Base-by-base conservation (phyloP, 2,888 invertebrate genomes). In the Cheilosia soror region DNA sequence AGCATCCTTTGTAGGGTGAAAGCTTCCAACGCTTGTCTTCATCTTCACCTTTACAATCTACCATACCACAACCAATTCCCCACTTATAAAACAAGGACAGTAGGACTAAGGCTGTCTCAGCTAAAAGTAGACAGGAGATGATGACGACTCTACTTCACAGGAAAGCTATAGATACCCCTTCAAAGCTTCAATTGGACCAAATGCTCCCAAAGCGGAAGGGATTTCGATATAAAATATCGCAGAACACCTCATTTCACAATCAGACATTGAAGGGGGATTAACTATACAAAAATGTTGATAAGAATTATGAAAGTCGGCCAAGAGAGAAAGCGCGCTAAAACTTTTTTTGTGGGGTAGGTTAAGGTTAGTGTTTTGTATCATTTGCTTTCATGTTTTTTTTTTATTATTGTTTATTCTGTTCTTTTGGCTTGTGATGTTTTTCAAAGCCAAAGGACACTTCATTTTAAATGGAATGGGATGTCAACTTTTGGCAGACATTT, bases 101-200 rank as follows among this genome's bases (percentile, higher is more conserved):
- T 37, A 49, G 9, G 13, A 11, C 2, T 37, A 37, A 6, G 63
- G 53, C 80, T 33, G 9, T 81, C 75, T 49, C 75, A 25, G 80
- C 37, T 7, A 69, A 75, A 81, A 68, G 31, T 75, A 4, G 62
- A 75, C 25, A 69, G 47, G 40, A 79, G 3, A 66, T 47, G 5
- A 29, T 13, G 51, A 73, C 44, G 37, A 29, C 57, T 37, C 25
- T 60, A 79, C 13, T 6, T 49, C 25, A 11, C 15, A 1, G 4
- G 6, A 49, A 42, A 60, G 60, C 42, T 25, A 20, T 20, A 9
- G 13, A 5, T 27, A 4, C 40, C 7, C n/a, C 44, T 42, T 42
- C 13, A 47, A 73, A 75, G 68, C 68, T 80, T 11, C 2, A 7
- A 27, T 0, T 42, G 6, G 1, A 3, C n/a, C 27, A 37, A 5